A percentile compares a stretch with the other conserved stretches of the same genome.
Conservation (phyloP, 1,140 invertebrate species). For the Antheraea pernyi region DNA sequence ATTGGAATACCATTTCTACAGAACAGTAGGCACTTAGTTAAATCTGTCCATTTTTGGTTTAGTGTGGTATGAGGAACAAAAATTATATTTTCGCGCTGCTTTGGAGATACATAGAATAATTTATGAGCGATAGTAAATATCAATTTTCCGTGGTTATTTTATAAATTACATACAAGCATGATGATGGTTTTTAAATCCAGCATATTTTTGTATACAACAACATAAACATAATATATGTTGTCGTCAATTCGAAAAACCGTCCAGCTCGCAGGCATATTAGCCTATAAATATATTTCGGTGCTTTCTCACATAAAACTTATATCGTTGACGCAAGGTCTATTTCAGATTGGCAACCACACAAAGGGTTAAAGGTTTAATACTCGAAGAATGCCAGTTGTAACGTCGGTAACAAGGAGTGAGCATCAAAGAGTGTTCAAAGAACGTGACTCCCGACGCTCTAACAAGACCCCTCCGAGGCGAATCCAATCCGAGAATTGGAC, state of each 20-base stretch:
- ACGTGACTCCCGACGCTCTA: slow-evolving; percentile 48
- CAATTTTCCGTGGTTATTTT: too few relatives aligned
- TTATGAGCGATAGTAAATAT: too few relatives aligned
- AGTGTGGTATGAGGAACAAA: too few relatives aligned
- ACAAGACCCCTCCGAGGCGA: slow-evolving; percentile 35
- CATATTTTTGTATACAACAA: too few relatives aligned
- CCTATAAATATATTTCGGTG: slow-evolving; percentile 40
- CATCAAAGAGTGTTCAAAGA: slow-evolving; percentile 50
- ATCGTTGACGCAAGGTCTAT: slow-evolving; percentile 8
- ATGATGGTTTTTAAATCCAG: too few relatives aligned
- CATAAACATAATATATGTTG: too few relatives aligned
- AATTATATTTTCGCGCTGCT: too few relatives aligned
- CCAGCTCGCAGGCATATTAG: slow-evolving; percentile 42
- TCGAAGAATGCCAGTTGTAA: slow-evolving; percentile 41
- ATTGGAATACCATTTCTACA: too few relatives aligned
- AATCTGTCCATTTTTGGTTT: too few relatives aligned
- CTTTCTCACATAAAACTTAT: slow-evolving; percentile 17
- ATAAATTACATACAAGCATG: too few relatives aligned
- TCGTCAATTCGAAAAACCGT: not conserved
- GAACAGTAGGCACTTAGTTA: too few relatives aligned
- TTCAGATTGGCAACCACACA: slow-evolving; percentile 21
- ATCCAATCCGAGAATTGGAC: slow-evolving; percentile 25
- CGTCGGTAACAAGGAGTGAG: slow-evolving; percentile 38
- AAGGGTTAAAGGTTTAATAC: slow-evolving; percentile 44
- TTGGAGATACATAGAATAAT: too few relatives aligned